Conservation (phyloP, 2,113 vertebrate species). For the Phainopepla nitens region DNA sequence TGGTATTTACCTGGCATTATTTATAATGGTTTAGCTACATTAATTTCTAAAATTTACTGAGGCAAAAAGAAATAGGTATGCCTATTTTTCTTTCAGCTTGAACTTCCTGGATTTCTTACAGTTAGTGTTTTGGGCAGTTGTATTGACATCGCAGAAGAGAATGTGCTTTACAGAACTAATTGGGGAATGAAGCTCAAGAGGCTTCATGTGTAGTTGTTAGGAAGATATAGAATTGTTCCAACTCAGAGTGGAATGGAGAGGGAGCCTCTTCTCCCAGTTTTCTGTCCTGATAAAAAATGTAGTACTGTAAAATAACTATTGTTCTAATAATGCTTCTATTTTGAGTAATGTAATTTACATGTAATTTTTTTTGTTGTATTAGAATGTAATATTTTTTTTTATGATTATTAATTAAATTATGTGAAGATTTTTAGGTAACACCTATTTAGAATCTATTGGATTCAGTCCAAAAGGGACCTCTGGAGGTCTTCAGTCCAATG, state of each 20-base stretch:
- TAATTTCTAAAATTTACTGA: background rate
- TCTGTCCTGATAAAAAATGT: background rate
- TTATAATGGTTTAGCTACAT: background rate
- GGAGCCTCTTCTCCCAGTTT: background rate
- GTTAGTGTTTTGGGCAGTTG: constrained; percentile 28
- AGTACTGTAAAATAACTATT: background rate
- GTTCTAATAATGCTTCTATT: background rate
- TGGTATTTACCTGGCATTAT: background rate
- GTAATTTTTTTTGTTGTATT: background rate
- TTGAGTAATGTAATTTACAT: background rate
- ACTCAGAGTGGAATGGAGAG: background rate
- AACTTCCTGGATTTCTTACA: background rate
- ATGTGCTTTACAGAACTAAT: constrained; percentile 63
- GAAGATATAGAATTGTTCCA: constrained; percentile 55
- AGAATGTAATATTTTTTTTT: constrained; percentile 6
- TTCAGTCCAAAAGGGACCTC: background rate
- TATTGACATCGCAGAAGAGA: constrained; percentile 39
- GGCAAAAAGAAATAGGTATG: background rate
- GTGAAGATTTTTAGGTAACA: background rate
- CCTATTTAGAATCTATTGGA: background rate
- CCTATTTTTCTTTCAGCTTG: background rate
- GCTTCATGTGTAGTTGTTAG: constrained; percentile 65
- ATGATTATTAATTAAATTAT: constrained; percentile 16
- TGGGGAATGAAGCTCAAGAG: constrained; percentile 60
- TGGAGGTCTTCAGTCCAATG: background rate